A percentile compares a stretch with the other conserved stretches of the same genome.
Conservation (phyloP, 2,888 invertebrate genomes). For the Tachystola acroxantha region DNA sequence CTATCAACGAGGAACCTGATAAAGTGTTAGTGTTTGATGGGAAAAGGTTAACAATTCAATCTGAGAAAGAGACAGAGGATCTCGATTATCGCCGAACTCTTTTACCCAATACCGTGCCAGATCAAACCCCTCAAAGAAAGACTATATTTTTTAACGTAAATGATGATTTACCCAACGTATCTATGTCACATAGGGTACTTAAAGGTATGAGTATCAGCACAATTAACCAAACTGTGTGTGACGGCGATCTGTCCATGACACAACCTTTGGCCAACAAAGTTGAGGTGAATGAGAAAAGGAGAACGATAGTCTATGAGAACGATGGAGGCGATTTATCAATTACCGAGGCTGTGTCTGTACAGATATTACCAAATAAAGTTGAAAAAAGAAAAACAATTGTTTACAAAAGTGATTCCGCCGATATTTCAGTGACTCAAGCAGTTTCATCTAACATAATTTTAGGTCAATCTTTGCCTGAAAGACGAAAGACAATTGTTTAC, state of each 20-base stretch:
- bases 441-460: neutral
- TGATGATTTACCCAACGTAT: slow-evolving; percentile 50
- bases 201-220: neutral
- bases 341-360: slow-evolving; percentile 17
- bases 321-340: slow-evolving; percentile 26
- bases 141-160: slow-evolving; percentile 48
- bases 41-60: slow-evolving; percentile 47
- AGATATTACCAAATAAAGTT: neutral
- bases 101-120: slow-evolving; percentile 15
- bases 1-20: slow-evolving; percentile 41
- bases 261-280: slow-evolving; percentile 22
- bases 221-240: slow-evolving; percentile 3
- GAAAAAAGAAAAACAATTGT: slow-evolving; percentile 11
- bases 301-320: slow-evolving; percentile 18
- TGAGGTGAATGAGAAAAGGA: slow-evolving; percentile 8
- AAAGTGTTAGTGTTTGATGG: slow-evolving; percentile 63
- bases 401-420: slow-evolving; percentile 15
- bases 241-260: slow-evolving; percentile 26
- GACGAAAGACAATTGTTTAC: slow-evolving; percentile 20
- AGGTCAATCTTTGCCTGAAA: slow-evolving; percentile 6
- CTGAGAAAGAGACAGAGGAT: slow-evolving; percentile 18
- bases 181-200: slow-evolving; percentile 9
- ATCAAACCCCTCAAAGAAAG: slow-evolving; percentile 34
- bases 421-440: slow-evolving; percentile 14
- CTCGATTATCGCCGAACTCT: slow-evolving; percentile 25